phyloP scores from a whole-genome alignment of 2,797 vertebrate genomes.

The Mus spretus region DNA sequence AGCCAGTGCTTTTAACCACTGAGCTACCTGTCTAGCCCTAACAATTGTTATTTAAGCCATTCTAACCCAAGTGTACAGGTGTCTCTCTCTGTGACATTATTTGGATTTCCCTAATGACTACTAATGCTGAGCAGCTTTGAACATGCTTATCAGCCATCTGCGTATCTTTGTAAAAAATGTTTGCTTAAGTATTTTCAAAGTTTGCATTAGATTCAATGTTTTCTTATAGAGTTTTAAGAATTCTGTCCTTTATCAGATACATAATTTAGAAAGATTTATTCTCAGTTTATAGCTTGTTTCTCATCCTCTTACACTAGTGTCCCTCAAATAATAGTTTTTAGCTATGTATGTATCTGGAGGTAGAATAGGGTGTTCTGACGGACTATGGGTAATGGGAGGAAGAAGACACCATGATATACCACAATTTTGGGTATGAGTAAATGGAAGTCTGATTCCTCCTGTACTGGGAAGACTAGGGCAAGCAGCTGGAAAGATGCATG shows the following conservation, averaged over 20 bases:
- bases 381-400: conserved; percentile 1
- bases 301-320: conserved; percentile 52
- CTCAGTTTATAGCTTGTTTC: conserved; percentile 6
- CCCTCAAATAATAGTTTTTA: conserved; percentile 44
- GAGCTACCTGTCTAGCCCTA: no score
- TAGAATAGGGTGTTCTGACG: conserved; percentile 30
- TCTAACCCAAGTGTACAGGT: not conserved
- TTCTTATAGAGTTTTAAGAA: conserved; percentile 27
- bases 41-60: conserved; percentile 35
- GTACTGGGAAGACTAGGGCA: not conserved
- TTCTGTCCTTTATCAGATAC: conserved; percentile 38
- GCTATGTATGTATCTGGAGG: conserved; percentile 30
- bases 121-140: conserved; percentile 30
- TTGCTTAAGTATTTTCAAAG: conserved; percentile 40
- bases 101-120: conserved; percentile 45
- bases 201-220: conserved; percentile 31
- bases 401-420: not conserved
- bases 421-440: conserved; percentile 15
- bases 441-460: conserved; percentile 6
- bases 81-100: not conserved
- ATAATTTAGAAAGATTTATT: conserved; percentile 33
- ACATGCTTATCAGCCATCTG: conserved; percentile 17
- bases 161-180: not conserved
- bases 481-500: not conserved
- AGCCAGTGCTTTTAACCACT: not conserved